Evolutionary conservation across 2,888 invertebrate genomes (phyloP), one percentile per base, ranked within the genome.

Genomic region (Crossocerus cetratus): DNA sequence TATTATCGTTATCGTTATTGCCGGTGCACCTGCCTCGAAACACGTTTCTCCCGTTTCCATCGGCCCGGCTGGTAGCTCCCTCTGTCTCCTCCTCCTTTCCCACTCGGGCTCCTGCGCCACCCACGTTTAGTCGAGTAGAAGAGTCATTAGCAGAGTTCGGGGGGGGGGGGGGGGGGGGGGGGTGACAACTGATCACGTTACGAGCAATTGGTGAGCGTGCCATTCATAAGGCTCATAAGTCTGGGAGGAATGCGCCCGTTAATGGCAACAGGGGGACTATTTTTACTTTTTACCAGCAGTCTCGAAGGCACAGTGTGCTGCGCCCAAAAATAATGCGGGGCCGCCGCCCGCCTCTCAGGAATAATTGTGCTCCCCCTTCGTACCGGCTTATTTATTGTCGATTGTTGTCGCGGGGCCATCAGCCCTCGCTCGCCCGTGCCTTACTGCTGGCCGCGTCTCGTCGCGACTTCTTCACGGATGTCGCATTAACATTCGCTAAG

Each of bases 371-470:
- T 0, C 57, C 23, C 57, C 21, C 56, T 45, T 53, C 54, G 42
- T 44, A 21, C 43, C 55, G 53, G 74, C 54, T 76, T 76, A 76
- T 76, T 76, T 76, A 76, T 76, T 66, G 75, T 67, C 74, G 75
- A 76, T 76, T 76, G 75, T 76, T 76, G 75, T 74, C 75, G 75
- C 70, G 74, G 14, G 45, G 54, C 69, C 70, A 70, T 70, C 69
- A 54, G 13, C 60, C 32, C 8, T 32, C 3, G 8, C 32, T 32
- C 32, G 5, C 32, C 32, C 11, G 32, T 32, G 11, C 32, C 54
- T 22, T 23, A 43, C 43, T 14, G 43, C 32, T 56, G 58, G 43
- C 44, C n/a, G n/a, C 42, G 64, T 21, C 42, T 44, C 18, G 32
- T 2, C 49, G 42, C 49, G 58, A 67, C 75, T 76, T 74, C 66